Percentiles rank a stretch among this genome's conserved stretches.
Evolutionary conservation across 2,113 vertebrate species (phyloP).

Genomic region (Rissa tridactyla): DNA sequence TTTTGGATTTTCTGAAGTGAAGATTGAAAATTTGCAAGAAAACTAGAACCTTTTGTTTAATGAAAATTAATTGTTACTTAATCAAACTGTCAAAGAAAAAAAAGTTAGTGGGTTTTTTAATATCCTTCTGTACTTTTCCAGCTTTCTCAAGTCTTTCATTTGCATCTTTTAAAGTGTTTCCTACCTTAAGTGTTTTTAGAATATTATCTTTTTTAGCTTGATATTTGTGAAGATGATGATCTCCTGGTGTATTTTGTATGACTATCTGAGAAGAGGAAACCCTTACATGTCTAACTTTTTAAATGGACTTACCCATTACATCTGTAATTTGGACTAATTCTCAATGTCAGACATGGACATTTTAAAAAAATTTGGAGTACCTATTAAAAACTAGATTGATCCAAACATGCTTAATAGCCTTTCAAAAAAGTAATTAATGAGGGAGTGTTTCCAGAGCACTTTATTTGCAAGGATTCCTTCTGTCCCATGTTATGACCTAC

Average conservation of each 20-base stretch:
- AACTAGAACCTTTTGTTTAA: not conserved
- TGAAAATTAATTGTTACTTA: not conserved
- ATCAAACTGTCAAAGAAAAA: not conserved
- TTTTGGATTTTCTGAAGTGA: not conserved
- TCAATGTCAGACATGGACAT: not conserved
- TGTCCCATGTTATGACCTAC: not conserved
- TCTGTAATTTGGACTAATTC: not conserved
- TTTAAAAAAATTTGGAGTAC: not conserved
- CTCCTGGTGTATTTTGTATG: not conserved
- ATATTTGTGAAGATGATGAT: not conserved
- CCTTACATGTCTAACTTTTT: not conserved
- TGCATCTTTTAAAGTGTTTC: not conserved
- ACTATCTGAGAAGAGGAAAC: not conserved
- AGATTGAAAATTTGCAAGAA: not conserved
- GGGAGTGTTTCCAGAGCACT: not conserved
- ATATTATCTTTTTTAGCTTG: not conserved
- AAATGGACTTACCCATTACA: not conserved
- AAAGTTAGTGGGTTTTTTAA: not conserved
- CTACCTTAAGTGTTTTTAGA: not conserved
- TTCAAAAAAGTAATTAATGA: not conserved
- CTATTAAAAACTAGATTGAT: not conserved
- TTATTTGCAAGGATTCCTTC: not conserved
- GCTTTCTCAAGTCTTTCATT: not conserved
- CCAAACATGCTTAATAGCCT: not conserved
- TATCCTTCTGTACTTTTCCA: not conserved